Evolutionary conservation across 2,888 invertebrate species (phyloP).

Genomic region (Ganaspis brasiliensis): DNA sequence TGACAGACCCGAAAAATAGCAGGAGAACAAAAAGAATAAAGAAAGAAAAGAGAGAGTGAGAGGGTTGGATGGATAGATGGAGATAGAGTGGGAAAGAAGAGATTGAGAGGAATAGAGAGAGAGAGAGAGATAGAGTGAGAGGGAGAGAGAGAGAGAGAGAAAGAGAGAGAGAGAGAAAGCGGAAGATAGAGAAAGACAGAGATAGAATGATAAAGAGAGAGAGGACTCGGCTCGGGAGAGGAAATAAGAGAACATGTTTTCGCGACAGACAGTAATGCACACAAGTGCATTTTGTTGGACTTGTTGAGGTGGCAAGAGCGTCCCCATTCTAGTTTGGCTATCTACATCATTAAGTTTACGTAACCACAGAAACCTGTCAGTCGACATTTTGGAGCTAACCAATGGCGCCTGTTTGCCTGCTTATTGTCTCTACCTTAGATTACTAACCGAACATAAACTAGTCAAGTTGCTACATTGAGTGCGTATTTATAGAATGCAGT

Average conservation of each 20-base stretch:
- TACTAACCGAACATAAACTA: conserved; percentile 35
- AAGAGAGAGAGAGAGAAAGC: conserved; percentile 18
- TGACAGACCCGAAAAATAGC: conserved; percentile 48
- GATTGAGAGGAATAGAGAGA: not conserved
- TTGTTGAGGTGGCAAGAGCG: conserved; percentile 70
- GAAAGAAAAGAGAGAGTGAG: conserved; percentile 47
- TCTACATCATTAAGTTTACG: conserved; percentile 78
- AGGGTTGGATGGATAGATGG: not conserved
- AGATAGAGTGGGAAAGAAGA: not conserved
- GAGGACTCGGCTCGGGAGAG: conserved; percentile 33
- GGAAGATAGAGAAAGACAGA: too few species aligned
- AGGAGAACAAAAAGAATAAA: not conserved
- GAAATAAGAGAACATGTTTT: conserved; percentile 70
- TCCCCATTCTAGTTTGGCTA: conserved; percentile 77
- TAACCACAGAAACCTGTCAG: conserved; percentile 77
- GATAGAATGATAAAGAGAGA: conserved; percentile 35
- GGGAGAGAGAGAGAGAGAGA: conserved; percentile 40
- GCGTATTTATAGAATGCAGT: not conserved
- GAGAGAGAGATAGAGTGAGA: conserved; percentile 38
- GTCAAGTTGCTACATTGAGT: not conserved
- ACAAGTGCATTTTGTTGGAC: conserved; percentile 73
- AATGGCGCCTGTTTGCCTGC: conserved; percentile 59
- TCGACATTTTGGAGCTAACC: conserved; percentile 74
- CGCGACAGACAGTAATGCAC: conserved; percentile 69
- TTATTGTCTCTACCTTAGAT: conserved; percentile 52